A percentile compares a stretch with the other conserved stretches of the same genome.
Evolutionary conservation across 2,113 vertebrate genomes (phyloP).

Genomic region (Nesogale talazaci): DNA sequence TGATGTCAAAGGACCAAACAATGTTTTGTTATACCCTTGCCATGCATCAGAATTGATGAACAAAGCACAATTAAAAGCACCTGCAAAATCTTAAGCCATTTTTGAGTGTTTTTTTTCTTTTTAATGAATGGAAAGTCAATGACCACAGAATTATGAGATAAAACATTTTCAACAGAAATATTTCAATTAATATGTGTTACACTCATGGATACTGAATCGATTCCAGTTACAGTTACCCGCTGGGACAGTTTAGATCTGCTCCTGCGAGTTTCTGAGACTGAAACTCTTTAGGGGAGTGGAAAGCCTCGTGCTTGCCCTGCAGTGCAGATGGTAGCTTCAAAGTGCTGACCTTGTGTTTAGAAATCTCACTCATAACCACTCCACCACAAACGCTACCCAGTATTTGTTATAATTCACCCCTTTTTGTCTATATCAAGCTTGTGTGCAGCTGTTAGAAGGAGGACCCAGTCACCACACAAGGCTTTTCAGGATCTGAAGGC

Average conservation of each 20-base stretch:
- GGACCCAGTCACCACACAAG: not conserved
- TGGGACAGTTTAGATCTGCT: too few species aligned
- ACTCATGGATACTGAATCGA: too few species aligned
- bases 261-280: too few species aligned
- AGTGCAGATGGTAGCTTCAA: too few species aligned
- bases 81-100: not conserved
- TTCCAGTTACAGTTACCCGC: too few species aligned
- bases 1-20: too few species aligned
- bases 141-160: not conserved
- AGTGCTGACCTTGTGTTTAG: too few species aligned
- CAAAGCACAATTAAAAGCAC: conserved; percentile 11
- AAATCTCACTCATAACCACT: too few species aligned
- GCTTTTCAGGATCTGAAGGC: not conserved
- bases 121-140: not conserved
- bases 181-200: not conserved
- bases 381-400: too few species aligned
- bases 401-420: not conserved
- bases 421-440: not conserved
- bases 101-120: conserved; percentile 21
- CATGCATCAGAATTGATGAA: not conserved
- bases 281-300: too few species aligned
- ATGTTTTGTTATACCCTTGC: not conserved
- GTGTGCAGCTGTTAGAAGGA: not conserved
- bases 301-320: too few species aligned
- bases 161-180: not conserved